Base-by-base conservation (phyloP, 1,140 invertebrate genomes). In the Penaeus japonicus region DNA sequence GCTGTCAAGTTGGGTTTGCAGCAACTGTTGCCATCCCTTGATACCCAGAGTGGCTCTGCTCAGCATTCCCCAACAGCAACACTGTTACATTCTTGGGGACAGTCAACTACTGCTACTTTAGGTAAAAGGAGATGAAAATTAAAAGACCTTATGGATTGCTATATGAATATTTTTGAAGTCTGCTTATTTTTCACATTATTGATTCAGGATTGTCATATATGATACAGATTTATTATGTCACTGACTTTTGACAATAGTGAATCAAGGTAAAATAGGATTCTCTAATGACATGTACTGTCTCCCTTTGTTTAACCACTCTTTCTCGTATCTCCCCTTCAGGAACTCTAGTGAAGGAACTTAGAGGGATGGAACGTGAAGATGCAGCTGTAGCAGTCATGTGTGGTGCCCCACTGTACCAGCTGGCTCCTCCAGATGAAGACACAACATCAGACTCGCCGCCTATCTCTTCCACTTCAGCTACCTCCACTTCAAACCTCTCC, bases 311-410 rank as follows among this genome's bases (percentile, higher is more conserved):
- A 30, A 30, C 27, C 20, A 54, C 20, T 53, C 15, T 10, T 4
- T 78, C 0, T 78, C 30, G 47, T 47, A 27, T 86, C 22, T 47
- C 35, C 47, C 30, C 2, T 20, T 20, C 81, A 91, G 91, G 91
- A n/a, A 89, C 91, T 12, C 90, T 95, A 20, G 91, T 94, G 4
- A 84, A 73, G 17, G 94, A 94, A 86, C 91, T 95, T 27, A 91
- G 92, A 77, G 94, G 94, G 85, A 91, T 95, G 83, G 93, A 93
- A 73, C 91, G 94, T 70, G 90, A 91, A 24, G 94, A 95, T 92
- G 94, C 93, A 1, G 92, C 93, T 5, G 93, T 94, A 79, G 91
- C 92, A 7, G 91, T 95, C 2, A 91, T 94, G 73, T 91, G 92
- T 24, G 93, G 92, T 15, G 92, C 92, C 7, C 93, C 93, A 3